phyloP scores from a whole-genome alignment of 2,113 vertebrate genomes.

The Spilogale gracilis region DNA sequence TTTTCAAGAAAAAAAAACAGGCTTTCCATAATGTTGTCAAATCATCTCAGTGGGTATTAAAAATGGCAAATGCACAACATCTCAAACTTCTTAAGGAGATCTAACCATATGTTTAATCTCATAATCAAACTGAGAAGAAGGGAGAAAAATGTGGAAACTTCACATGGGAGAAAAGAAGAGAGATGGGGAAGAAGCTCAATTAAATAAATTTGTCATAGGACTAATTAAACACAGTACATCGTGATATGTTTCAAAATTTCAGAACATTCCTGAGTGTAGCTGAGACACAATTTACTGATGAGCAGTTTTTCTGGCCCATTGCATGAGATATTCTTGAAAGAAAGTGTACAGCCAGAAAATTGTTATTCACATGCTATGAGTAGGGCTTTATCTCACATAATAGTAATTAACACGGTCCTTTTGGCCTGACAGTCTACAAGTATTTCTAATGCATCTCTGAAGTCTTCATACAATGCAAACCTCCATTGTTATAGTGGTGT shows the following conservation, averaged over 20 bases:
- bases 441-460: background rate
- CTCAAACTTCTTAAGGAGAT: background rate
- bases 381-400: background rate
- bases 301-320: background rate
- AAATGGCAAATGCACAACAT: background rate
- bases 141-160: background rate
- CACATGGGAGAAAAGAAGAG: background rate
- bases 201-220: background rate
- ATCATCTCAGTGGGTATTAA: background rate
- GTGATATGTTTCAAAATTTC: background rate
- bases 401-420: background rate
- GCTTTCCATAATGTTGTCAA: background rate
- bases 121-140: background rate
- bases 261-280: background rate
- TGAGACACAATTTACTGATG: background rate
- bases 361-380: background rate
- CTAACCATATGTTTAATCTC: background rate
- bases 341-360: background rate
- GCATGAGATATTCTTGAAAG: background rate
- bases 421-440: background rate
- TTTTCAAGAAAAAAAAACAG: background rate
- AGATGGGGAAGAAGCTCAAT: background rate
- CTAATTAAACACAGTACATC: conserved; percentile 7
- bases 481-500: background rate
- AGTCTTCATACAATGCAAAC: background rate